Conservation (phyloP, 2,888 invertebrate genomes). For the Drosophila kuntzei region DNA sequence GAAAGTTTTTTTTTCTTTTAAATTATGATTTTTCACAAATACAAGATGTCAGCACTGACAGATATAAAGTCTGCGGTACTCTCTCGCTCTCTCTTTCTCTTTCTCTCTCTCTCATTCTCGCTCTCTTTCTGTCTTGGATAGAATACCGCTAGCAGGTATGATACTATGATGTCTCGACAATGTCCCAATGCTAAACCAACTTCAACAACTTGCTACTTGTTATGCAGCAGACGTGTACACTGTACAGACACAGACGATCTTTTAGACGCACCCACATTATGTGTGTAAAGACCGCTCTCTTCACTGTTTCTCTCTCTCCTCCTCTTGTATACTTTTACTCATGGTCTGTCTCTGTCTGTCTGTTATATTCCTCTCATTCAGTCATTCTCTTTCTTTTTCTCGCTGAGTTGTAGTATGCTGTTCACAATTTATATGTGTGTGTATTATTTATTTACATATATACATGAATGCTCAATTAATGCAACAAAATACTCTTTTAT, state of each 20-base stretch:
- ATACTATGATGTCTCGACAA: constrained; percentile 8
- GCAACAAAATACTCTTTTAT: constrained; percentile 57
- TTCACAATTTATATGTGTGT: constrained; percentile 1
- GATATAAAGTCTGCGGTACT: constrained; percentile 26
- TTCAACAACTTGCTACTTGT: constrained; percentile 60
- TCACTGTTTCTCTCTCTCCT: constrained; percentile 20
- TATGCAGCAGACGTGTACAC: constrained; percentile 51
- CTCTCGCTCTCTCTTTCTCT: constrained; percentile 17
- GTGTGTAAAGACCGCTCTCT: constrained; percentile 30
- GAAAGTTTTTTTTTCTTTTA: too few species aligned
- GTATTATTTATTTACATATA: constrained; percentile 4
- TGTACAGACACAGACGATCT: constrained; percentile 38
- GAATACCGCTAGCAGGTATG: constrained; percentile 39
- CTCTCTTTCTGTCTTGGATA: constrained; percentile 1
- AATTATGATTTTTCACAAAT: not conserved
- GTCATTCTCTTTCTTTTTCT: constrained; percentile 16
- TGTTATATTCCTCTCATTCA: constrained; percentile 18
- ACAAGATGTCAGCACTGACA: constrained; percentile 33
- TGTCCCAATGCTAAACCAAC: constrained; percentile 24
- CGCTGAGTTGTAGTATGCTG: constrained; percentile 2
- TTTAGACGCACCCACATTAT: constrained; percentile 65
- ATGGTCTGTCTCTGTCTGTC: constrained; percentile 1
- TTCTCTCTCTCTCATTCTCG: not conserved
- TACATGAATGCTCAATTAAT: constrained; percentile 53
- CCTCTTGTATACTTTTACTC: not conserved